These are phyloP conservation scores for Pterostichus madidus DNA, from an alignment of 2,888 invertebrate genomes.

Conservation along the genomic window DNA sequence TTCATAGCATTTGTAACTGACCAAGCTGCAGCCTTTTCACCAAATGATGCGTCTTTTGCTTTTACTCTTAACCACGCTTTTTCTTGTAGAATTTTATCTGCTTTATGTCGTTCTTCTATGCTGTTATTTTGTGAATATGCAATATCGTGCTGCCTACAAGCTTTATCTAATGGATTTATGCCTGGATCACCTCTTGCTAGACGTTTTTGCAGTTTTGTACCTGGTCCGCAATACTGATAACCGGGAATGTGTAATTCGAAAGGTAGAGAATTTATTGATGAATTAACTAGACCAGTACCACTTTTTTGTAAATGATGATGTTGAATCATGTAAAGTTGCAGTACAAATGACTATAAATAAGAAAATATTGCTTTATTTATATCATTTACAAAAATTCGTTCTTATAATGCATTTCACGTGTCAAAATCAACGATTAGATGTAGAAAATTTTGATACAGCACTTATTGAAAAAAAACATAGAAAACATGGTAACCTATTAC, in stretches of 20 bases:
- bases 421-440: neutral
- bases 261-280: slow-evolving; percentile 51
- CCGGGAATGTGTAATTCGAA: slow-evolving; percentile 64
- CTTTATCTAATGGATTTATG: slow-evolving; percentile 70
- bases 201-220: slow-evolving; percentile 68
- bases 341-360: no score
- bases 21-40: slow-evolving; percentile 70
- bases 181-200: slow-evolving; percentile 71
- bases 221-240: slow-evolving; percentile 64
- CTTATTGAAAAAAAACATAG: neutral
- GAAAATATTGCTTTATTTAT: slow-evolving; percentile 71
- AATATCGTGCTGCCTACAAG: slow-evolving; percentile 71
- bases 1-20: slow-evolving; percentile 70
- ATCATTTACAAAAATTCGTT: slow-evolving; percentile 68
- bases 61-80: slow-evolving; percentile 69
- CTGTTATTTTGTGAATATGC: slow-evolving; percentile 68
- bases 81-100: slow-evolving; percentile 71
- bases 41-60: slow-evolving; percentile 69
- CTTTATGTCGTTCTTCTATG: slow-evolving; percentile 68
- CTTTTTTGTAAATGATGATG: neutral
- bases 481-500: slow-evolving; percentile 28
- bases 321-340: no score
- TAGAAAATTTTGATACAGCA: slow-evolving; percentile 26
- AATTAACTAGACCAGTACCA: slow-evolving; percentile 46
- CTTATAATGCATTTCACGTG: no score